Conservation (phyloP, 2,888 invertebrate genomes). For the Drosophila nr. fundita region DNA sequence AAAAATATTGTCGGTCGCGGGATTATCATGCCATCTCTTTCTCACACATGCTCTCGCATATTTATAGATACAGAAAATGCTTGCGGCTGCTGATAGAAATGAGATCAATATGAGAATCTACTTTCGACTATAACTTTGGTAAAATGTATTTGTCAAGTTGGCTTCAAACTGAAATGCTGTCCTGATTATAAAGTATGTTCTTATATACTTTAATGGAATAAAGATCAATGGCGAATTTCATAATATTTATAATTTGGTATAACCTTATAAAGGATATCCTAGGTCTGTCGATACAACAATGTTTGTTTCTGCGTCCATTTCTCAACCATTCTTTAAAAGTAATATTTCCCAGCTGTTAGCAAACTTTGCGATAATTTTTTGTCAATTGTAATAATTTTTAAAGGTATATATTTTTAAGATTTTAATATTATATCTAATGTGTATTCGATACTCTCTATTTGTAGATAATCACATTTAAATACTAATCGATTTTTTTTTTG, state of each 20-base stretch:
- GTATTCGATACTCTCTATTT: constrained; percentile 30
- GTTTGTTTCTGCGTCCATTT: neutral
- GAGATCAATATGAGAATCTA: too few relatives aligned
- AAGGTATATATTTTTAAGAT: neutral
- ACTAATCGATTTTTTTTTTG: constrained; percentile 9
- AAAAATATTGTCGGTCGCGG: too few relatives aligned
- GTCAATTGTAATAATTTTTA: neutral
- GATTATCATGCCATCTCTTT: too few relatives aligned
- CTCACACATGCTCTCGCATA: too few relatives aligned
- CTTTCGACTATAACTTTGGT: too few relatives aligned
- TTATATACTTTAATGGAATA: neutral
- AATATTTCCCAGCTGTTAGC: neutral
- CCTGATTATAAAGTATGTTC: neutral
- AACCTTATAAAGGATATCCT: neutral
- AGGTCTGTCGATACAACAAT: neutral
- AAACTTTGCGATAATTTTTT: neutral
- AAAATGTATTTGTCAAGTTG: rapidly evolving
- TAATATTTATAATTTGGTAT: neutral
- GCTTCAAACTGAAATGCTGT: neutral
- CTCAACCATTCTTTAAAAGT: neutral
- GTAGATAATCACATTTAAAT: constrained; percentile 34
- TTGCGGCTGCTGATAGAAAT: too few relatives aligned
- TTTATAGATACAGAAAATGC: too few relatives aligned
- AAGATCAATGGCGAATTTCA: neutral
- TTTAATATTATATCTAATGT: neutral